These are phyloP conservation scores for Grus americana DNA, from an alignment of 2,113 vertebrate species.

Conservation along the genomic window DNA sequence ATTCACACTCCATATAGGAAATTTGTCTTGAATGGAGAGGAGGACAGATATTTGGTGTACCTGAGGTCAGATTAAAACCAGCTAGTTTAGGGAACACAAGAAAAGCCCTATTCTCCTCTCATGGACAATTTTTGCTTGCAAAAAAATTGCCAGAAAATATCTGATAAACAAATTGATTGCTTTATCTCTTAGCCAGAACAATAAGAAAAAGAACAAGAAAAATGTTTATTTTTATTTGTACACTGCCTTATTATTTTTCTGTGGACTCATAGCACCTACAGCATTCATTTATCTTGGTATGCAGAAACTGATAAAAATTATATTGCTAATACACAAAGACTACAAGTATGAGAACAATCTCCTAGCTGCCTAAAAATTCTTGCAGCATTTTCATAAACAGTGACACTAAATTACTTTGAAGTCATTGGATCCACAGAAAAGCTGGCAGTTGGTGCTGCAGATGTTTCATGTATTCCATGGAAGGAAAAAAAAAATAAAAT, in stretches of 20 bases:
- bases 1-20: not conserved
- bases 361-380: not conserved
- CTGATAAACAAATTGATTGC: not conserved
- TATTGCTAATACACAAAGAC: not conserved
- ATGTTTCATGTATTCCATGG: not conserved
- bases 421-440: not conserved
- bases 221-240: not conserved
- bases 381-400: not conserved
- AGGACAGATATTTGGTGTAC: not conserved
- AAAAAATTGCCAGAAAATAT: not conserved
- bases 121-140: not conserved
- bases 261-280: not conserved
- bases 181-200: not conserved
- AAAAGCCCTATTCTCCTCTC: not conserved
- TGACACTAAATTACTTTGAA: not conserved
- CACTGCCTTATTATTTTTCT: not conserved
- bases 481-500: not conserved
- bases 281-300: not conserved
- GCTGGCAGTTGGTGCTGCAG: not conserved
- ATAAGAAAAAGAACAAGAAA: not conserved
- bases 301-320: not conserved
- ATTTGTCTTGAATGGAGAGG: not conserved
- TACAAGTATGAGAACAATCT: not conserved
- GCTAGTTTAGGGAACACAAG: not conserved
- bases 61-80: not conserved